Evolutionary conservation across 2,113 vertebrate species (phyloP).

Genomic region (Castor canadensis): DNA sequence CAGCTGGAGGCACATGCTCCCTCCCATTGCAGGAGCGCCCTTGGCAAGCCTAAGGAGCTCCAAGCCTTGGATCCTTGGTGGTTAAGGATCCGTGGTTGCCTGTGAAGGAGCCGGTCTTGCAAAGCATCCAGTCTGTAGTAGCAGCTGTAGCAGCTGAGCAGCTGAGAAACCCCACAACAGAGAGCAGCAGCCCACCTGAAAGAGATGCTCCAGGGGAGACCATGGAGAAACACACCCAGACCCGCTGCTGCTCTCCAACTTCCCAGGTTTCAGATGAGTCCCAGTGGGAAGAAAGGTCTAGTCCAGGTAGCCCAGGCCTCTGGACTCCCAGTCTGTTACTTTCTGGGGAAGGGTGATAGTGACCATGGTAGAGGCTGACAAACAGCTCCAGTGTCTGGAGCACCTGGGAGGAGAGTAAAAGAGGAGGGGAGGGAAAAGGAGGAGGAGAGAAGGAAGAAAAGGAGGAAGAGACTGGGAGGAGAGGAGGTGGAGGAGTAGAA

Average conservation of each 20-base stretch:
- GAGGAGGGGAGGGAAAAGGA: too few relatives aligned
- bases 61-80: not conserved
- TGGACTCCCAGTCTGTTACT: accelerated
- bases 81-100: not conserved
- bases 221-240: not conserved
- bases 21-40: not conserved
- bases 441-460: not conserved
- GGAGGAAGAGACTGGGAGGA: accelerated
- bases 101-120: not conserved
- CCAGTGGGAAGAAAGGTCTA: not conserved
- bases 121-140: accelerated
- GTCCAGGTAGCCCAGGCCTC: not conserved
- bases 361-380: too few relatives aligned
- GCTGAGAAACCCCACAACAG: too few relatives aligned
- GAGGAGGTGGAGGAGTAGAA: too few relatives aligned
- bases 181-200: not conserved
- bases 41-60: not conserved
- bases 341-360: not conserved
- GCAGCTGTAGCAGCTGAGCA: too few relatives aligned
- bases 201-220: not conserved
- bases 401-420: not conserved
- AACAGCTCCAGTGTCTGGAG: not conserved
- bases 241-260: not conserved
- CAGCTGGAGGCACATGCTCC: not conserved
- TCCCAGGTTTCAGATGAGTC: not conserved